These are phyloP conservation scores for Eulithis prunata DNA, from an alignment of 2,888 invertebrate genomes.

Conservation along the genomic window DNA sequence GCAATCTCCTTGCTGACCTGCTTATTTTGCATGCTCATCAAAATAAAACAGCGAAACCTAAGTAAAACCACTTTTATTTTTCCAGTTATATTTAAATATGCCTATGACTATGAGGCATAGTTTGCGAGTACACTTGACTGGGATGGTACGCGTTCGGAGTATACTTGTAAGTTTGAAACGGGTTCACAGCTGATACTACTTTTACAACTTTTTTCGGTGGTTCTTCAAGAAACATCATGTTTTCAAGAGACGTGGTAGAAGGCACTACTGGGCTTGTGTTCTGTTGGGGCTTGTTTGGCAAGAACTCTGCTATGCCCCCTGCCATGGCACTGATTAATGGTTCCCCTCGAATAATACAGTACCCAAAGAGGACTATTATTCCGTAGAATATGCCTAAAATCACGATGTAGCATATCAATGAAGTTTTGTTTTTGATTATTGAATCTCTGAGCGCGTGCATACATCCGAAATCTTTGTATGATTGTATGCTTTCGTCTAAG, in stretches of 20 bases:
- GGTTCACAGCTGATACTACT: conserved; percentile 69
- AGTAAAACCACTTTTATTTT: conserved; percentile 11
- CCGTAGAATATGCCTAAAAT: conserved; percentile 52
- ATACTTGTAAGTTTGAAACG: conserved; percentile 65
- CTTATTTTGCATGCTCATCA: background rate
- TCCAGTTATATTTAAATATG: conserved; percentile 36
- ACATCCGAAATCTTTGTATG: conserved; percentile 62
- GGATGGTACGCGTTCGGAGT: conserved; percentile 52
- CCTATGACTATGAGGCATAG: conserved; percentile 41
- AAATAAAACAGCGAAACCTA: background rate
- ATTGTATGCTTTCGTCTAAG: conserved; percentile 43
- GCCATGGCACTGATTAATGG: conserved; percentile 59
- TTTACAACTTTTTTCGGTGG: conserved; percentile 67
- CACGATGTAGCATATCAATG: conserved; percentile 60
- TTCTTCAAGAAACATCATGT: conserved; percentile 65
- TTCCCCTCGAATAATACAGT: conserved; percentile 65
- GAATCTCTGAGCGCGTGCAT: conserved; percentile 57
- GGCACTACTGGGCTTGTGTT: conserved; percentile 40
- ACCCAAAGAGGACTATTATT: conserved; percentile 62
- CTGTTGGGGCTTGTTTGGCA: conserved; percentile 44
- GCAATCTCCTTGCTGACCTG: no score
- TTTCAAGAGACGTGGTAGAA: conserved; percentile 56
- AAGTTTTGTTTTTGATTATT: conserved; percentile 58
- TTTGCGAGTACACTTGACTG: conserved; percentile 21
- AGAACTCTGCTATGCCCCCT: conserved; percentile 42